Evolutionary conservation across 2,113 vertebrate genomes (phyloP).

Genomic region (Mixornis gularis): DNA sequence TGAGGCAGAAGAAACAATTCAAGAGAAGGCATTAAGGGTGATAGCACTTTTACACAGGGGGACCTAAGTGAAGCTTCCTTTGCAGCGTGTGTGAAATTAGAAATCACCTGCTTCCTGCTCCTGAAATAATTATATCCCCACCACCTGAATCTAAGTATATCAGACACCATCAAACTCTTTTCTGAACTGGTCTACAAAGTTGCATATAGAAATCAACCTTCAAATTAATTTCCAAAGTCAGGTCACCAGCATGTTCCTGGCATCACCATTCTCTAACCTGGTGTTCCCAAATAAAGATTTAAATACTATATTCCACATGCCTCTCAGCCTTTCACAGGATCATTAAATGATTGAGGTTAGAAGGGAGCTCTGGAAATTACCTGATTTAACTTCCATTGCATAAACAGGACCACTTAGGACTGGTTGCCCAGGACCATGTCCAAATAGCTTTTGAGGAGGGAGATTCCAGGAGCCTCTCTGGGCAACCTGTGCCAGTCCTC

Average conservation of each 20-base stretch:
- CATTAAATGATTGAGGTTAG: background rate
- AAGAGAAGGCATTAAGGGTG: background rate
- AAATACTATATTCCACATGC: background rate
- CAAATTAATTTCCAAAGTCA: background rate
- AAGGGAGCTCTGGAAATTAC: background rate
- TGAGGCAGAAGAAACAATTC: background rate
- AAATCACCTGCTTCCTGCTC: background rate
- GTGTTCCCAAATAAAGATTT: background rate
- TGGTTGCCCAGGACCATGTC: background rate
- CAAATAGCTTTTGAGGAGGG: fast-evolving
- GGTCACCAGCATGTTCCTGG: background rate
- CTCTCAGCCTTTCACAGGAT: background rate
- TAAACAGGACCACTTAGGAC: background rate
- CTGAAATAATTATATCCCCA: background rate
- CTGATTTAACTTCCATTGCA: background rate
- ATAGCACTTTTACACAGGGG: background rate
- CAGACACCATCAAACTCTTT: background rate
- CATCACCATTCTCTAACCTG: background rate
- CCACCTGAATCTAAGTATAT: background rate
- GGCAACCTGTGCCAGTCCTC: background rate
- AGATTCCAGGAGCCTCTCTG: background rate
- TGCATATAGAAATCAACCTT: background rate
- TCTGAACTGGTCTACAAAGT: background rate
- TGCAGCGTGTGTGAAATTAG: background rate
- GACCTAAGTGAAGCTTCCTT: background rate